Percentiles rank a stretch among this genome's conserved stretches.
phyloP scores from a whole-genome alignment of 1,140 invertebrate species.

The Drosophila yakuba region DNA sequence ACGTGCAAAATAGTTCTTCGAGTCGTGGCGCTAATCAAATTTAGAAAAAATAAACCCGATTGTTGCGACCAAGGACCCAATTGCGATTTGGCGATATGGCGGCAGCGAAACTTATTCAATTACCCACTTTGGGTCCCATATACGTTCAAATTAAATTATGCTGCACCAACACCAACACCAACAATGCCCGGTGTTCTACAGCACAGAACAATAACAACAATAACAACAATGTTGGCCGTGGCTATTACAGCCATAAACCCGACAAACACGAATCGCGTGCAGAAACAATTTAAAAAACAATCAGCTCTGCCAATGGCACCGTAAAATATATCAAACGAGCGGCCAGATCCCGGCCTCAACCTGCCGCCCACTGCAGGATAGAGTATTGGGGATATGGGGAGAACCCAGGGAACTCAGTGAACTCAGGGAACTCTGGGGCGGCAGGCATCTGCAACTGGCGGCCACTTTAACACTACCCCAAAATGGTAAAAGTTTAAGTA shows the following conservation, averaged over 20 bases:
- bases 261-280: constrained; percentile 82
- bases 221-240: constrained; percentile 65
- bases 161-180: constrained; percentile 51
- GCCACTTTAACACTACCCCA: constrained; percentile 78
- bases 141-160: constrained; percentile 83
- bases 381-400: background rate
- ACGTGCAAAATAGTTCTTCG: constrained; percentile 58
- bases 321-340: constrained; percentile 58
- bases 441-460: constrained; percentile 40
- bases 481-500: constrained; percentile 82
- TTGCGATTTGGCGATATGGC: constrained; percentile 6
- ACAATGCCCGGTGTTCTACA: constrained; percentile 2
- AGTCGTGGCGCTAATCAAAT: constrained; percentile 72
- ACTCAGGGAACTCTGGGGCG: background rate
- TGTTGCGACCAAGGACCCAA: constrained; percentile 3
- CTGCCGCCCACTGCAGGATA: constrained; percentile 25
- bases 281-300: constrained; percentile 84
- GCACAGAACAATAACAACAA: constrained; percentile 50
- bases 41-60: constrained; percentile 55
- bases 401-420: background rate
- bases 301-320: constrained; percentile 69
- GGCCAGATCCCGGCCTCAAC: constrained; percentile 47
- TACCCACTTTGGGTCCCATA: constrained; percentile 74
- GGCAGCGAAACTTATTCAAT: constrained; percentile 76
- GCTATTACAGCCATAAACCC: constrained; percentile 81